Conservation (phyloP, 2,113 vertebrate genomes). For the Gymnogyps californianus region DNA sequence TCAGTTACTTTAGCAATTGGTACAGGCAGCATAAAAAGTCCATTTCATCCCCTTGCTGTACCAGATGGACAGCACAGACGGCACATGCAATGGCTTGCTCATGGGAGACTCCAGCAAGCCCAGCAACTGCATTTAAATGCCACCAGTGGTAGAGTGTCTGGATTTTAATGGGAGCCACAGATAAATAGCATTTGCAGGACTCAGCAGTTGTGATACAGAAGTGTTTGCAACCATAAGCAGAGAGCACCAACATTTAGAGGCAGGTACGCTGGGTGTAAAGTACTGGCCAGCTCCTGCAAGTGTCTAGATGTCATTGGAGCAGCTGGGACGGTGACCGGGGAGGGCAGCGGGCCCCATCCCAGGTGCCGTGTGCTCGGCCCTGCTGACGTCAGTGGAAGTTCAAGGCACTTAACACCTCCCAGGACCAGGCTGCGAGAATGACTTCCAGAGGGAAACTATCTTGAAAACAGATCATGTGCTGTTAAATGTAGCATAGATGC, state of each 20-base stretch:
- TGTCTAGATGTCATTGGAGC: not conserved
- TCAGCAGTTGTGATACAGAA: not conserved
- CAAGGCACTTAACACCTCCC: conserved; percentile 57
- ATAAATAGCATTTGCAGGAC: not conserved
- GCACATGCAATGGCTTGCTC: not conserved
- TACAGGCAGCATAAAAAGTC: not conserved
- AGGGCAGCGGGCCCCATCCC: not conserved
- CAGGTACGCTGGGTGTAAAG: not conserved
- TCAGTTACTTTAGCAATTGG: not conserved
- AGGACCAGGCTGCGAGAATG: not conserved
- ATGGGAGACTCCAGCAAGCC: not conserved
- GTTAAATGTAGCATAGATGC: conserved; percentile 28
- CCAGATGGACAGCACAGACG: not conserved
- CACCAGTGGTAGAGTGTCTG: not conserved
- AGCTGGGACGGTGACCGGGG: fast-evolving
- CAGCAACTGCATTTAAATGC: not conserved
- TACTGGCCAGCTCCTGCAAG: not conserved
- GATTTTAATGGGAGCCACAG: not conserved
- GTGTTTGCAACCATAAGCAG: not conserved
- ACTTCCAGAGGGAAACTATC: conserved; percentile 41
- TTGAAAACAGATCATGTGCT: conserved; percentile 54
- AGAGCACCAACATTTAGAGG: not conserved
- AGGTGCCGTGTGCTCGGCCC: not conserved
- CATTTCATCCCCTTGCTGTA: not conserved
- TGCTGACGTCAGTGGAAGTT: conserved; percentile 16